Percentiles rank a stretch among this genome's conserved stretches.
phyloP scores from a whole-genome alignment of 1,140 invertebrate genomes.

The Cecropterus lyciades region DNA sequence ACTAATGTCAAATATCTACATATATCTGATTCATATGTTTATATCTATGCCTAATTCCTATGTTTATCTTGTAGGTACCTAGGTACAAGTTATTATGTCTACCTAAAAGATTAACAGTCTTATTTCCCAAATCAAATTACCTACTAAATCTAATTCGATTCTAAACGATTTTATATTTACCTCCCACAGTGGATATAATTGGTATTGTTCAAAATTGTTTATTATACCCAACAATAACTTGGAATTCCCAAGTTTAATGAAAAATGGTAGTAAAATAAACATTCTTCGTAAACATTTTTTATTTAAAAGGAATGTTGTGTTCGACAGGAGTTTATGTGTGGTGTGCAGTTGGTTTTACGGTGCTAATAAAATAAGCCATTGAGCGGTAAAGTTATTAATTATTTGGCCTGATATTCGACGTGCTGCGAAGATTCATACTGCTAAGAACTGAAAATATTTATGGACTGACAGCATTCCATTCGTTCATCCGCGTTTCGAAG shows the following conservation, averaged over 20 bases:
- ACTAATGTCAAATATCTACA: no score
- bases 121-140: no score
- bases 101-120: no score
- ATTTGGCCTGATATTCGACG: constrained; percentile 8
- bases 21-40: no score
- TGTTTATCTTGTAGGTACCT: no score
- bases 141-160: no score
- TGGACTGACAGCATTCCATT: background rate
- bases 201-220: no score
- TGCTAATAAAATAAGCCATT: constrained; percentile 24
- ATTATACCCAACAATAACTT: constrained; percentile 2
- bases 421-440: background rate
- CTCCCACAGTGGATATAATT: no score
- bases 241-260: constrained; percentile 7
- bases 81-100: no score
- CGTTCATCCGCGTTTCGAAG: no score
- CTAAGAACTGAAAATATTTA: background rate
- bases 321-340: constrained; percentile 30
- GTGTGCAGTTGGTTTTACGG: constrained; percentile 26
- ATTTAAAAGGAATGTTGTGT: constrained; percentile 29
- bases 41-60: no score
- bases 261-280: constrained; percentile 22
- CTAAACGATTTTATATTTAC: no score
- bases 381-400: constrained; percentile 14
- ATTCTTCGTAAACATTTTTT: constrained; percentile 25